Percentiles rank a stretch among this genome's conserved stretches.
Conservation (phyloP, 2,888 invertebrate species). For the Arrhopalites spinosus region DNA sequence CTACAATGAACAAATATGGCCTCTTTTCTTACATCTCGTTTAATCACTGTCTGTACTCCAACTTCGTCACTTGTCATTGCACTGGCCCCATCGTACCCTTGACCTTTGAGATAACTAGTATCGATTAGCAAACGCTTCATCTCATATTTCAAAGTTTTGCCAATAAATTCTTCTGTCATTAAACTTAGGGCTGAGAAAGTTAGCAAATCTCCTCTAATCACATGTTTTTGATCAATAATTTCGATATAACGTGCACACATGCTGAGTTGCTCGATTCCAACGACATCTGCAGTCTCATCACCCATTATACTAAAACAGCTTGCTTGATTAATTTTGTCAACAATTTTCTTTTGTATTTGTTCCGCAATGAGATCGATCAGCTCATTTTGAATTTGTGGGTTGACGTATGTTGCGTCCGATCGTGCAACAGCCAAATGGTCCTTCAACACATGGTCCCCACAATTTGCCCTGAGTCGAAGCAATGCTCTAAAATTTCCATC, state of each 20-base stretch:
- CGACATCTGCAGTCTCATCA: slow-evolving; percentile 1
- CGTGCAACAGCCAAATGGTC: too few relatives aligned
- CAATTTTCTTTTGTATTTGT: background rate
- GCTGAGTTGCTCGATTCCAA: background rate
- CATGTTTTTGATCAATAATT: background rate
- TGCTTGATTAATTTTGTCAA: background rate
- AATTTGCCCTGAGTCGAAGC: too few relatives aligned
- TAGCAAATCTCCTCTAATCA: background rate
- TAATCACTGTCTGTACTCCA: background rate
- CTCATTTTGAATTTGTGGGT: too few relatives aligned
- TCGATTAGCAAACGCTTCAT: background rate
- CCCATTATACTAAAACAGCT: background rate
- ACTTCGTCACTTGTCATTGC: background rate
- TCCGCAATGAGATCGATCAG: background rate
- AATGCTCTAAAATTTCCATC: too few relatives aligned
- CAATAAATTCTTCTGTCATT: background rate
- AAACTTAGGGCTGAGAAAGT: background rate
- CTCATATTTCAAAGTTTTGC: background rate
- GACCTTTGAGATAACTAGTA: background rate
- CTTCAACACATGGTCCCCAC: too few relatives aligned
- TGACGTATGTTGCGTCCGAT: too few relatives aligned
- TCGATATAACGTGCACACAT: background rate
- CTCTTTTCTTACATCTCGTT: background rate
- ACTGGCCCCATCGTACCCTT: background rate
- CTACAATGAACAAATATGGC: background rate